Percentiles rank a stretch among this genome's conserved stretches.
phyloP scores from a whole-genome alignment of 2,888 invertebrate species.

The Patella ulyssiponensis region DNA sequence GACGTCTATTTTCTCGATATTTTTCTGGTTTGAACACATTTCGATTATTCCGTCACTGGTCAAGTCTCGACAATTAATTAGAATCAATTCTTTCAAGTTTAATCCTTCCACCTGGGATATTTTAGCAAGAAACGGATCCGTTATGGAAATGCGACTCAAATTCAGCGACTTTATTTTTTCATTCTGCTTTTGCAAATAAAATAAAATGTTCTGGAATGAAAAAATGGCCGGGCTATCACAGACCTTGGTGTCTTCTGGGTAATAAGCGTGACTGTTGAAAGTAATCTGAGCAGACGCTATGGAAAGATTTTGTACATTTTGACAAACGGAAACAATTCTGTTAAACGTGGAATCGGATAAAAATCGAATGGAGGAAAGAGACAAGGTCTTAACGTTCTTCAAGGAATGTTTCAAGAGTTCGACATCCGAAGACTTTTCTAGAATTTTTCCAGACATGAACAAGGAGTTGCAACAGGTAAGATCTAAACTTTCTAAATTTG shows the following conservation, averaged over 20 bases:
- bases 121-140: constrained; percentile 77
- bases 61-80: constrained; percentile 79
- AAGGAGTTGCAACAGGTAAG: constrained; percentile 80
- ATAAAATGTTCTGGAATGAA: constrained; percentile 80
- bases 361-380: constrained; percentile 80
- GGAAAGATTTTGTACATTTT: constrained; percentile 77
- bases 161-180: constrained; percentile 77
- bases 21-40: constrained; percentile 76
- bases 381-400: constrained; percentile 76
- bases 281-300: constrained; percentile 81
- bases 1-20: constrained; percentile 77
- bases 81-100: constrained; percentile 75
- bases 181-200: constrained; percentile 76
- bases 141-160: constrained; percentile 81
- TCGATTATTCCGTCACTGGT: constrained; percentile 77
- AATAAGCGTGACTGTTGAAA: constrained; percentile 80
- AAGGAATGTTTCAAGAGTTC: constrained; percentile 44
- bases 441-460: constrained; percentile 82
- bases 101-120: constrained; percentile 76
- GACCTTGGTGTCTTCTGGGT: constrained; percentile 54
- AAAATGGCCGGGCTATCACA: constrained; percentile 79
- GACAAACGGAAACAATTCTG: constrained; percentile 78
- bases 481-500: constrained; percentile 76
- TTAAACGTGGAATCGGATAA: constrained; percentile 83
- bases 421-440: constrained; percentile 77